These are phyloP conservation scores for Tigriopus californicus DNA, from an alignment of 2,888 invertebrate species.

Conservation along the genomic window DNA sequence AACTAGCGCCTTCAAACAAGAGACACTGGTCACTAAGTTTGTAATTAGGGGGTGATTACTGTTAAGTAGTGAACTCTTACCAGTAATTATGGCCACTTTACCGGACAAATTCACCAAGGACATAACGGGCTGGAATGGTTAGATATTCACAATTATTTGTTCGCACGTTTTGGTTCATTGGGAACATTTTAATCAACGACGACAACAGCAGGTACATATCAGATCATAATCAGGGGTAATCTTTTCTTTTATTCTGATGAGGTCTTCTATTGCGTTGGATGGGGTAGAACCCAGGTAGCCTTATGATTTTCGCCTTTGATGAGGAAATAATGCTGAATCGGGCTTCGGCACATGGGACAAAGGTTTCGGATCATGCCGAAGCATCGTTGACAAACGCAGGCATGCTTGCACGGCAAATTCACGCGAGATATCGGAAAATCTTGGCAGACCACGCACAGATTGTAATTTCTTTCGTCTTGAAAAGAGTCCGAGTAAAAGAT, in stretches of 20 bases:
- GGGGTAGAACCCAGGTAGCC: too few species aligned
- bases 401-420: slow-evolving; percentile 12
- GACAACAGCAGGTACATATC: too few species aligned
- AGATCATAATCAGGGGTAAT: too few species aligned
- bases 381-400: neutral
- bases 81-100: slow-evolving; percentile 7
- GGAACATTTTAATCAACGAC: too few species aligned
- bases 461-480: slow-evolving; percentile 20
- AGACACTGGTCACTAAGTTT: too few species aligned
- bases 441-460: slow-evolving; percentile 22
- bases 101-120: neutral
- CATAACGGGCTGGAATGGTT: neutral
- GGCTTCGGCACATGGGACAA: slow-evolving; percentile 9
- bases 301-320: neutral
- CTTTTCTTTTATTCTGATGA: too few species aligned
- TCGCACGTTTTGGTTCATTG: too few species aligned
- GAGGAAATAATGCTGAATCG: slow-evolving; percentile 6
- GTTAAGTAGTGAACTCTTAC: too few species aligned
- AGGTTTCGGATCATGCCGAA: slow-evolving; percentile 2
- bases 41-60: too few species aligned
- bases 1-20: slow-evolving; percentile 45
- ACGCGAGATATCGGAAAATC: neutral
- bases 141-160: too few species aligned
- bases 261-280: too few species aligned
- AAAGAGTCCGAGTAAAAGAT: slow-evolving; percentile 20